Base-by-base conservation (phyloP, 2,797 vertebrate genomes). In the Distichodus sexfasciatus region DNA sequence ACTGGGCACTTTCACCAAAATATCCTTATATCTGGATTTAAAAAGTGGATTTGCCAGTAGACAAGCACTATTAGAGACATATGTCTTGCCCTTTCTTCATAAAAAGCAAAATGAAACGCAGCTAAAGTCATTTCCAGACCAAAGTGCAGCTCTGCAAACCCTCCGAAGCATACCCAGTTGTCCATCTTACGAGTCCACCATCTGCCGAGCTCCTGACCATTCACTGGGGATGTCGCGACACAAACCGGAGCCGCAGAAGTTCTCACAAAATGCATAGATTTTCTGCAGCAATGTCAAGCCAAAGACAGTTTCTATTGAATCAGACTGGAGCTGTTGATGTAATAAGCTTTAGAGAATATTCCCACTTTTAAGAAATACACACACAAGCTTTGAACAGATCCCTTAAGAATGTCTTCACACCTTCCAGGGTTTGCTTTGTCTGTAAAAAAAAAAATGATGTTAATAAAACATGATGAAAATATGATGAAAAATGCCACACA, bases 311-410 rank as follows among this genome's bases (percentile, higher is more conserved):
- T 69, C 54, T 28, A 15, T 47, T 21, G 31, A 65, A 44, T 61
- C 66, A 17, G 46, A 21, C 33, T 50, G 24, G 29, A 26, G 19
- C 38, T 19, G 4, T 46, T 14, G 15, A 23, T 3, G 3, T 62
- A 70, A 73, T 50, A 61, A 62, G 19, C 47, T 41, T 54, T 14
- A 29, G 41, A 29, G 29, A 76, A 41, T 8, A 29, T 62, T n/a
- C 9, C n/a, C 21, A 41, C 17, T 21, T n/a, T 66, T 19, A 46
- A 15, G 26, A 21, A 47, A 50, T 1, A 12, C n/a, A 47, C 50
- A 59, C 12, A 50, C 14, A 44, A 15, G 17, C 40, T 8, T n/a
- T 24, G 36, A 24, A 12, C 23, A 47, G 19, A 8, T 3, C 11
- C 23, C 46, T n/a, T n/a, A n/a, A n/a, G n/a, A n/a, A n/a, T n/a